Percentiles rank a stretch among this genome's conserved stretches.
phyloP scores from a whole-genome alignment of 2,797 vertebrate genomes.

The Scolopax rusticola region DNA sequence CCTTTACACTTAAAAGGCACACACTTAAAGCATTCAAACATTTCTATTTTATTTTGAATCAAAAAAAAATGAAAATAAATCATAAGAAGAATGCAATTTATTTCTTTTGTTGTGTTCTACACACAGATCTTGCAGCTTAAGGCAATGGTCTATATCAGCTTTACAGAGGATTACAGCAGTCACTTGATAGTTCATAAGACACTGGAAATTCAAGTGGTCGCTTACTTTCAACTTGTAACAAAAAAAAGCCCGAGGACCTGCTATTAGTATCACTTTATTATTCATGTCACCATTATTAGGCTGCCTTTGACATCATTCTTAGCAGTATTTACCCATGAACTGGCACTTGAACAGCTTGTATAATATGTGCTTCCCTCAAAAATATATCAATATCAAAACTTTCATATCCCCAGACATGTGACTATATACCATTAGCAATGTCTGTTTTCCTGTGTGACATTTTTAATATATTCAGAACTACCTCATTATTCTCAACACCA shows the following conservation, averaged over 20 bases:
- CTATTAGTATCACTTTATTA: background rate
- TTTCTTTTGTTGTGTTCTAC: background rate
- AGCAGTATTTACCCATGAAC: background rate
- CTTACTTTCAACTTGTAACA: background rate
- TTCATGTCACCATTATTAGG: background rate
- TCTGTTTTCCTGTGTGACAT: background rate
- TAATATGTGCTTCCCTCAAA: background rate
- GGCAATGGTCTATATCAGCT: conserved; percentile 18
- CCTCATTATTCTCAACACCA: background rate
- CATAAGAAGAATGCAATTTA: background rate
- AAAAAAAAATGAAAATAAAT: background rate
- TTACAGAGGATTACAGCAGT: conserved; percentile 7
- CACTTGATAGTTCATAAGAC: conserved; percentile 8
- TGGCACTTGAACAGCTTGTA: background rate
- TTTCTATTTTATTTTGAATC: background rate
- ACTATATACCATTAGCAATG: background rate
- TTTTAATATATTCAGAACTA: background rate
- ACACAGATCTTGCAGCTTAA: background rate
- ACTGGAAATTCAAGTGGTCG: background rate
- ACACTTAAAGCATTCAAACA: background rate
- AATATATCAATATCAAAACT: conserved; percentile 6
- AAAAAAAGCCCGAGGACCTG: background rate
- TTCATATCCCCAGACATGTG: background rate
- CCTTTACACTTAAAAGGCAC: background rate
- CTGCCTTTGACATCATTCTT: background rate